A percentile compares a stretch with the other conserved stretches of the same genome.
Evolutionary conservation across 2,113 vertebrate genomes (phyloP).

Genomic region (Spizaetus ornatus): DNA sequence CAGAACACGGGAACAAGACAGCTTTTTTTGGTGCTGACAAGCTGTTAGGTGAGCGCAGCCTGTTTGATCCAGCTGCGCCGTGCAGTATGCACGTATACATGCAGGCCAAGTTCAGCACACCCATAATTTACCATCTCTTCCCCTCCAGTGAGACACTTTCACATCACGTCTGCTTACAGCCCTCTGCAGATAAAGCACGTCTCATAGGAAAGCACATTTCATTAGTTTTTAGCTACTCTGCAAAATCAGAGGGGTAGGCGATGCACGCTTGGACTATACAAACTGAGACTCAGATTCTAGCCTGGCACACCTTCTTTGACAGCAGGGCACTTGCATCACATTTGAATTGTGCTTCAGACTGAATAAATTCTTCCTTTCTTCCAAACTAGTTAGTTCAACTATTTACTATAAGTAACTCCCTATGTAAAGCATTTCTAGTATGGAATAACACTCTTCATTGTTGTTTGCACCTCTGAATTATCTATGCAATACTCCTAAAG

Average conservation of each 20-base stretch:
- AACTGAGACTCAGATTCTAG: fast-evolving
- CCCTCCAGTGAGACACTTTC: background rate
- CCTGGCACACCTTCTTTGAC: background rate
- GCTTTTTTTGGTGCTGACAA: background rate
- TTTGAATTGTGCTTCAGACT: background rate
- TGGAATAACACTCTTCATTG: background rate
- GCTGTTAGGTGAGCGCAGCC: background rate
- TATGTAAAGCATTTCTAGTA: background rate
- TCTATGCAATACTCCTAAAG: background rate
- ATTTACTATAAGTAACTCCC: background rate
- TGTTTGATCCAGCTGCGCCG: background rate
- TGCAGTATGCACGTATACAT: fast-evolving
- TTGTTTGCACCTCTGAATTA: background rate
- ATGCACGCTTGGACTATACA: background rate
- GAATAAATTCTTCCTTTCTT: background rate
- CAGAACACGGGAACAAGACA: fast-evolving
- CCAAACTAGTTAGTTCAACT: background rate
- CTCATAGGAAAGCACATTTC: background rate
- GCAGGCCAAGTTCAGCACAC: background rate
- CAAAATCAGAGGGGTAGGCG: background rate
- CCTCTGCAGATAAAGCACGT: background rate
- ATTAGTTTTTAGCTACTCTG: background rate
- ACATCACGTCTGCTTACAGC: background rate
- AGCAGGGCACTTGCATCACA: background rate
- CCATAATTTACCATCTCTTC: background rate